Conservation (phyloP, 2,888 invertebrate species). For the Seira ritae region DNA sequence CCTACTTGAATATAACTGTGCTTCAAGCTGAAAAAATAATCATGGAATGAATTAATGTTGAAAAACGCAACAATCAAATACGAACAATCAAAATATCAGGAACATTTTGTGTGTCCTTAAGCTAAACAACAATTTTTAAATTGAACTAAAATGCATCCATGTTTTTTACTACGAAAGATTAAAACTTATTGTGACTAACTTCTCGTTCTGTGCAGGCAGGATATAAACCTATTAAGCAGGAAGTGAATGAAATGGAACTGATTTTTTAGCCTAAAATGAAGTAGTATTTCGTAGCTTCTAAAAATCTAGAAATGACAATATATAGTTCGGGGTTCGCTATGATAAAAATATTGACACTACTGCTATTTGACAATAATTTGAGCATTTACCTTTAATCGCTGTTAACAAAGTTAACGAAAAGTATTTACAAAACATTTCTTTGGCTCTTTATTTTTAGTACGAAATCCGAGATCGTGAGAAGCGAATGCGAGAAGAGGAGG, state of each 20-base stretch:
- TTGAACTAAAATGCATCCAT: no score
- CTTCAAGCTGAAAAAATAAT: no score
- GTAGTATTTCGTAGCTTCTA: background rate
- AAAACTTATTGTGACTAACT: background rate
- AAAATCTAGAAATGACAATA: background rate
- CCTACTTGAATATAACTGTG: background rate
- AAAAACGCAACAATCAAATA: no score
- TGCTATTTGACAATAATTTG: background rate
- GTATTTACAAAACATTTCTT: background rate
- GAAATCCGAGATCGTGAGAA: slow-evolving; percentile 97
- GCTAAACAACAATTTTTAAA: no score
- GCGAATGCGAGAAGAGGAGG: slow-evolving; percentile 83
- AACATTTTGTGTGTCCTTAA: no score
- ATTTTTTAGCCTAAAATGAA: background rate
- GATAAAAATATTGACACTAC: background rate
- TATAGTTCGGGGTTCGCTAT: background rate
- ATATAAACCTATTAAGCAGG: background rate
- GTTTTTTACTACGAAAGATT: background rate
- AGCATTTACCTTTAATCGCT: background rate
- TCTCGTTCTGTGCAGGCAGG: background rate
- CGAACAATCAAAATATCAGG: no score
- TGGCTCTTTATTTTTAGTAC: slow-evolving; percentile 80
- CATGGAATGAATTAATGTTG: no score
- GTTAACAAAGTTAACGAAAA: slow-evolving; percentile 25
- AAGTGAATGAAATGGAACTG: background rate